These are phyloP conservation scores for Passerculus sandwichensis DNA, from an alignment of 2,797 vertebrate species.

Conservation along the genomic window DNA sequence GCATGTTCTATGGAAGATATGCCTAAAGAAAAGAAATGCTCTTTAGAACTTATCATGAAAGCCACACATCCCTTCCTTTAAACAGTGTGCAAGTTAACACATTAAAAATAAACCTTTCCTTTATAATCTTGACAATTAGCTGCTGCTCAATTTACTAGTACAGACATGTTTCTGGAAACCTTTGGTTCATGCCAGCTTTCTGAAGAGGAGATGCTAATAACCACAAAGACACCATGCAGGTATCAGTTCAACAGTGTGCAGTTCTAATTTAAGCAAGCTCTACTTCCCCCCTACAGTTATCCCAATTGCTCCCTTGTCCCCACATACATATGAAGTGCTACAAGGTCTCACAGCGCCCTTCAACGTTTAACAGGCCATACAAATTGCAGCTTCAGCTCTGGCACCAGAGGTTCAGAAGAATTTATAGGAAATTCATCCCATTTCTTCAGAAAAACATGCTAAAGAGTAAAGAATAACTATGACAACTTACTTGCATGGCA, in stretches of 20 bases:
- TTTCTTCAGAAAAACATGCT: not conserved
- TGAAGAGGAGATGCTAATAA: not conserved
- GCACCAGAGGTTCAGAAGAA: not conserved
- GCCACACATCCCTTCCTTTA: not conserved
- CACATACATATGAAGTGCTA: not conserved
- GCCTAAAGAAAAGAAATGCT: slow-evolving; percentile 72
- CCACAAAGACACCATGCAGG: not conserved
- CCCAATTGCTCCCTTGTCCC: not conserved
- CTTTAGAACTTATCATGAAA: not conserved
- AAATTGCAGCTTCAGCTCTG: not conserved
- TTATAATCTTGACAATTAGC: not conserved
- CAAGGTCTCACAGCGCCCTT: not conserved
- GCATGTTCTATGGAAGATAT: slow-evolving; percentile 83
- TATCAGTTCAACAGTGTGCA: not conserved
- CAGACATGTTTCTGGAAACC: not conserved
- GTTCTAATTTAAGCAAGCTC: not conserved
- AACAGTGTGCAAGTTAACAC: not conserved
- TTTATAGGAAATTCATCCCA: not conserved
- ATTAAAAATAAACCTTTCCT: not conserved
- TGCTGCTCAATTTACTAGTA: not conserved
- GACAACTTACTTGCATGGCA: slow-evolving; percentile 83
- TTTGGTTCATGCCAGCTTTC: not conserved
- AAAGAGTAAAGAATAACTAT: not conserved
- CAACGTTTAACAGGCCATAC: not conserved
- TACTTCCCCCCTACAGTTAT: not conserved